phyloP scores from a whole-genome alignment of 2,888 invertebrate genomes.

The Eupelmus urozonus region DNA sequence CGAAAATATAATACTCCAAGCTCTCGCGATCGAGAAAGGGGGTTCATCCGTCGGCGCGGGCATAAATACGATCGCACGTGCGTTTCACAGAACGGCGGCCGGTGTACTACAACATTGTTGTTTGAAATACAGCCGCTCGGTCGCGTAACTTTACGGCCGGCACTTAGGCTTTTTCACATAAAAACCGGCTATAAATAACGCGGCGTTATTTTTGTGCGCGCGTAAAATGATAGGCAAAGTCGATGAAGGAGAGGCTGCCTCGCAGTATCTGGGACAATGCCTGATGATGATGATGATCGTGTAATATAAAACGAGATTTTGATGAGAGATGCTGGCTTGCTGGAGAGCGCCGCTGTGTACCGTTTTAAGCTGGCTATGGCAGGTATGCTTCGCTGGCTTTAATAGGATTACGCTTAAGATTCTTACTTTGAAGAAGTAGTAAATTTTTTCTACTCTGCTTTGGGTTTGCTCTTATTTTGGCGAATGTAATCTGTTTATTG shows the following conservation, averaged over 20 bases:
- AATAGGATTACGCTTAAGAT: too few relatives aligned
- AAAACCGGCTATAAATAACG: slow-evolving; percentile 69
- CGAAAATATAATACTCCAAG: background rate
- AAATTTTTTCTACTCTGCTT: too few relatives aligned
- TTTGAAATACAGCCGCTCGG: slow-evolving; percentile 61
- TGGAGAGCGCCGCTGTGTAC: too few relatives aligned
- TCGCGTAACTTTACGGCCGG: slow-evolving; percentile 66
- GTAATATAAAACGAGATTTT: too few relatives aligned
- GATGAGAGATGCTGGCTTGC: too few relatives aligned
- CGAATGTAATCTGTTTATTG: too few relatives aligned
- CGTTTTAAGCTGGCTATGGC: too few relatives aligned
- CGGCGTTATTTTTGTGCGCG: slow-evolving; percentile 66
- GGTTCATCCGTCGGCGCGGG: slow-evolving; percentile 56
- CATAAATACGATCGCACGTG: slow-evolving; percentile 62
- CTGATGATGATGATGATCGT: too few relatives aligned
- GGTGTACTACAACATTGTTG: slow-evolving; percentile 61
- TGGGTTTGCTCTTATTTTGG: too few relatives aligned
- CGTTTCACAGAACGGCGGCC: slow-evolving; percentile 27
- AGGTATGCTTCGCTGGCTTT: too few relatives aligned
- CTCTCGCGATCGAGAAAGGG: slow-evolving; percentile 47
- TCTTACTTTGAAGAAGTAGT: too few relatives aligned
- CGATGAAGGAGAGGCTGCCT: background rate
- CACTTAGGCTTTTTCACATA: slow-evolving; percentile 68
- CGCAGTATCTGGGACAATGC: too few relatives aligned
- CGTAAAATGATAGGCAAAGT: slow-evolving; percentile 60